Percentiles rank a stretch among this genome's conserved stretches.
Conservation (phyloP, 2,797 vertebrate species). For the Coregonus sp. region DNA sequence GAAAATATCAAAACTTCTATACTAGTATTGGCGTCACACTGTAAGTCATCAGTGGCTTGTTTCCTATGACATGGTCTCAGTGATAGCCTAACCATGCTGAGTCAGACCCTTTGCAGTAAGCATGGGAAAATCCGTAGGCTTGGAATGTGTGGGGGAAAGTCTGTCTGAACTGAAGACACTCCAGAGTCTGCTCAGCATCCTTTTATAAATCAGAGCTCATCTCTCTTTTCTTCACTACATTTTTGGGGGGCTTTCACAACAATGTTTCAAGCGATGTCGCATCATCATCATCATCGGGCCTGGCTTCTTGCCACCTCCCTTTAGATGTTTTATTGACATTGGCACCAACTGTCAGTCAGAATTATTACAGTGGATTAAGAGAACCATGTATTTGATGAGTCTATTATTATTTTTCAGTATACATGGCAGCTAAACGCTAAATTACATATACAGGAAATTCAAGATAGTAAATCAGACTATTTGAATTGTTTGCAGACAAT, state of each 20-base stretch:
- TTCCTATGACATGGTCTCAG: constrained; percentile 60
- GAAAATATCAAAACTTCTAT: background rate
- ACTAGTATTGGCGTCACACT: constrained; percentile 60
- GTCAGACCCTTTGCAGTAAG: constrained; percentile 63
- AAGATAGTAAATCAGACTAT: background rate
- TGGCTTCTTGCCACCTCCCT: background rate
- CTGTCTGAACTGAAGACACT: constrained; percentile 59
- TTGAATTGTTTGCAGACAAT: background rate
- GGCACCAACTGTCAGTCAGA: background rate
- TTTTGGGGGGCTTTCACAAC: constrained; percentile 40
- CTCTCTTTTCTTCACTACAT: constrained; percentile 35
- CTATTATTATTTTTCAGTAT: background rate
- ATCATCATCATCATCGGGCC: background rate
- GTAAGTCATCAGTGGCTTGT: constrained; percentile 68
- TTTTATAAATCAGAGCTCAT: constrained; percentile 49
- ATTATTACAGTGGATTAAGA: background rate
- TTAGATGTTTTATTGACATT: background rate
- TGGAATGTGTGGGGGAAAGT: constrained; percentile 66
- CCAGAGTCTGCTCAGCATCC: constrained; percentile 66
- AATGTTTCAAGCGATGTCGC: constrained; percentile 26
- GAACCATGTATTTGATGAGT: no score
- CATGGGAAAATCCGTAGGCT: constrained; percentile 73
- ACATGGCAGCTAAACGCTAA: background rate
- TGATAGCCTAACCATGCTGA: constrained; percentile 67
- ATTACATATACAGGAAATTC: background rate